Conservation (phyloP, 1,140 invertebrate species). For the Lordiphosa mommai region DNA sequence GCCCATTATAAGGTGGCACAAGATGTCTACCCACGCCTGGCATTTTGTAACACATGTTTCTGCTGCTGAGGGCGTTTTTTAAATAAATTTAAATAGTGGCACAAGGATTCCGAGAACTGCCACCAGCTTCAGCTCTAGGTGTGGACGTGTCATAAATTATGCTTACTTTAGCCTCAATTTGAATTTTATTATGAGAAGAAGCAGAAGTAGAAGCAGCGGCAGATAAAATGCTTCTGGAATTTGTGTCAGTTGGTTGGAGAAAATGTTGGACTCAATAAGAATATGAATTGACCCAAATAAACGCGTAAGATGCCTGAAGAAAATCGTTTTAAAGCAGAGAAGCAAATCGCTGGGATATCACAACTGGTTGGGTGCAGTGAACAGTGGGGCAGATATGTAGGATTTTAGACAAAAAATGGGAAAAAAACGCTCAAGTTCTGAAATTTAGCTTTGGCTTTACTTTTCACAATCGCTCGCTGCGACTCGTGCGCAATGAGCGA, state of each 20-base stretch:
- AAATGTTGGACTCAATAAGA: constrained; percentile 28
- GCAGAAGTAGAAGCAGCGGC: constrained; percentile 29
- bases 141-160: constrained; percentile 72
- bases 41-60: constrained; percentile 56
- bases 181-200: constrained; percentile 33
- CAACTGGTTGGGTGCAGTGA: too few relatives aligned
- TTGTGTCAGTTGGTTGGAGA: constrained; percentile 52
- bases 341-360: too few relatives aligned
- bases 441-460: too few relatives aligned
- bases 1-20: constrained; percentile 30
- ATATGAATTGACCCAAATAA: constrained; percentile 53
- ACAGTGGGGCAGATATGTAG: too few relatives aligned
- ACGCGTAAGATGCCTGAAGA: neutral
- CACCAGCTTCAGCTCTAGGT: constrained; percentile 33
- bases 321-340: too few relatives aligned
- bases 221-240: constrained; percentile 38
- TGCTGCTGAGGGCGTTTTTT: constrained; percentile 8
- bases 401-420: too few relatives aligned
- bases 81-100: constrained; percentile 70
- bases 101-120: constrained; percentile 14
- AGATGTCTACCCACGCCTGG: constrained; percentile 9
- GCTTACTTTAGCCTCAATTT: constrained; percentile 71
- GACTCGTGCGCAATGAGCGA: too few relatives aligned
- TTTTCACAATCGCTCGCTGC: too few relatives aligned
- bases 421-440: too few relatives aligned